phyloP scores from a whole-genome alignment of 2,888 invertebrate genomes.

The Caenorhabditis imperialis region DNA sequence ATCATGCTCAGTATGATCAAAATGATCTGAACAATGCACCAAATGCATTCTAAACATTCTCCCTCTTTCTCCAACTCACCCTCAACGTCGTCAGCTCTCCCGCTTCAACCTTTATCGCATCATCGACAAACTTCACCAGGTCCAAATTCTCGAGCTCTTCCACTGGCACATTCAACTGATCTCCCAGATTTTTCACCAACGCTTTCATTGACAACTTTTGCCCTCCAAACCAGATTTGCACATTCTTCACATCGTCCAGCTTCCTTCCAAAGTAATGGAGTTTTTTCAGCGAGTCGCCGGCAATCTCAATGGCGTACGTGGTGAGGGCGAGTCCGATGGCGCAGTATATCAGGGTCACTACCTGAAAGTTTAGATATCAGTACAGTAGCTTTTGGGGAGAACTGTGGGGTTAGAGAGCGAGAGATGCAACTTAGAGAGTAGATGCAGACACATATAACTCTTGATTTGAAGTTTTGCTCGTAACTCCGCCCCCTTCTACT shows the following conservation, averaged over 20 bases:
- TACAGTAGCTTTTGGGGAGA: too few relatives aligned
- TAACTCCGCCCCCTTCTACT: too few relatives aligned
- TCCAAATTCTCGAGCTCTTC: conserved; percentile 70
- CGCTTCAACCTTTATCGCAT: conserved; percentile 72
- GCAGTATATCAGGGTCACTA: conserved; percentile 71
- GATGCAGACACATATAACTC: too few relatives aligned
- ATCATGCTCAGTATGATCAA: too few relatives aligned
- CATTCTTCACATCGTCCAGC: conserved; percentile 74
- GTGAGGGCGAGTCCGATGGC: conserved; percentile 75
- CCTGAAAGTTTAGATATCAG: too few relatives aligned
- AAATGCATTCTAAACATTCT: too few relatives aligned
- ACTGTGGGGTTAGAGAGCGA: too few relatives aligned
- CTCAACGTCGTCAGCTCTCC: conserved; percentile 70
- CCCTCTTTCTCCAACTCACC: too few relatives aligned
- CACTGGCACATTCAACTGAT: conserved; percentile 72
- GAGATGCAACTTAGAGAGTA: conserved; percentile 12
- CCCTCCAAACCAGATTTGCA: conserved; percentile 76
- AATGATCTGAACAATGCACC: too few relatives aligned
- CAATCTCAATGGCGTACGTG: conserved; percentile 76
- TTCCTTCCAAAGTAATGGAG: conserved; percentile 76
- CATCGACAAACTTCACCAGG: conserved; percentile 71
- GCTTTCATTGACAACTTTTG: conserved; percentile 74
- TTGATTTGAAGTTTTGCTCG: too few relatives aligned
- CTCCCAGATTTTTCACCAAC: conserved; percentile 73
- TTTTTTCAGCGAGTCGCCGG: conserved; percentile 73